Base-by-base conservation (phyloP, 2,888 invertebrate species). In the Lithosia quadra region DNA sequence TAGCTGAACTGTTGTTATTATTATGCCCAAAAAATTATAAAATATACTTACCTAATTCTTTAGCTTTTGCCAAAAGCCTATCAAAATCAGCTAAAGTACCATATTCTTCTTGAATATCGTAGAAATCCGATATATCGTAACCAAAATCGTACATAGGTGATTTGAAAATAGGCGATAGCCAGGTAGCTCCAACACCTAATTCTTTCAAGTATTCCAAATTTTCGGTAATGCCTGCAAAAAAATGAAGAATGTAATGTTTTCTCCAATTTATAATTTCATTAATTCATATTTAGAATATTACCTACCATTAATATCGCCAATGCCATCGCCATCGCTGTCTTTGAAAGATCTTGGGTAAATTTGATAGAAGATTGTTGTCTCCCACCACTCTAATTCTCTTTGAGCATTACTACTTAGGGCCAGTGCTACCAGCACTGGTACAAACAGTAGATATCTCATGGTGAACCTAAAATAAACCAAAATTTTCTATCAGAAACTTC, bases 131-230 rank as follows among this genome's bases (percentile, higher is more conserved):
- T 63, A 98, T 96, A 79, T 98, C 98, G 78, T 98, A 98, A 1
- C 98, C 98, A 86, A 97, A 97, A 85, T 98, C 98, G 21, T 96
- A 96, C 97, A 97, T 97, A 0, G 98, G 97, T 0, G 97, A 97
- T 69, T 95, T 93, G 75, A 93, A 95, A 69, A 98, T 96, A 0
- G 98, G 98, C 60, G 97, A 97, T 1, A 98, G 86, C 97, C 98
- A 98, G 13, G 97, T 95, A 7, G 97, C 96, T 10, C 95, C 96
- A 21, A 98, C 92, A 7, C 97, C 97, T 1, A 97, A 86, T 36
- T 97, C 96, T 63, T 96, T 95, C 63, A 98, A 89, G 78, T 98
- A 96, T 70, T 96, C 93, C 43, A 97, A 84, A 80, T 95, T 96
- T 10, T 95, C 95, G 2, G 95, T 95, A 18, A 97, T 96, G 61